A percentile compares a stretch with the other conserved stretches of the same genome.
These are phyloP conservation scores for Drosophila nigricruria DNA, from an alignment of 2,888 invertebrate genomes.

Conservation along the genomic window DNA sequence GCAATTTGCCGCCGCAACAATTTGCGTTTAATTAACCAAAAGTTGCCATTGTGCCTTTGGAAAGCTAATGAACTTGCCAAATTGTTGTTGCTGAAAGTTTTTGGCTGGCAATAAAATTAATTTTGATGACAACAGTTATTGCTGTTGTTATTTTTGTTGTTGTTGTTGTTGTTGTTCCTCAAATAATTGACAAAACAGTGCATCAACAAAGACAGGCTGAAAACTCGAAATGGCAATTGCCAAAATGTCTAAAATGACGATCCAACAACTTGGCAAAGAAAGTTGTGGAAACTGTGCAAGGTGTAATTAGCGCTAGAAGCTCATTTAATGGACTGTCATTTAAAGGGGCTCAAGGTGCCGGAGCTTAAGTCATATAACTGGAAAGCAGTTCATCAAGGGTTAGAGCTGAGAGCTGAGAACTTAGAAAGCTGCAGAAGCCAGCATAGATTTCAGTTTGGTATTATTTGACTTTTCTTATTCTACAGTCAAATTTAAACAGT, in stretches of 20 bases:
- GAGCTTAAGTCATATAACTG: background rate
- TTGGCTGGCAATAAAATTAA: conserved; percentile 80
- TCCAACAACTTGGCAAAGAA: conserved; percentile 21
- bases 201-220: conserved; percentile 26
- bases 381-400: background rate
- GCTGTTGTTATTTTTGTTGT: conserved; percentile 17
- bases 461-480: background rate
- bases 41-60: conserved; percentile 55
- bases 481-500: background rate
- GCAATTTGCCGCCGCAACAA: conserved; percentile 82
- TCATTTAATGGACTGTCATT: conserved; percentile 30
- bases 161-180: conserved; percentile 4
- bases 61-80: conserved; percentile 76
- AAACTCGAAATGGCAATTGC: conserved; percentile 45
- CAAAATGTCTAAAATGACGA: conserved; percentile 35
- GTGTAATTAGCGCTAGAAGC: conserved; percentile 34
- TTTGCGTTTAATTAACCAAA: conserved; percentile 81
- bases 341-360: conserved; percentile 7
- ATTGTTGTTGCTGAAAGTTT: conserved; percentile 76
- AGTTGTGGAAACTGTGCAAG: conserved; percentile 33
- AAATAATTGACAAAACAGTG: conserved; percentile 56
- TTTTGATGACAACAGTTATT: conserved; percentile 73
- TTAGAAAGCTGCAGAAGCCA: background rate
- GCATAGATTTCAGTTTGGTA: background rate
- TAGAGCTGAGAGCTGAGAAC: background rate